Conservation (phyloP, 1,140 invertebrate species). For the Eumeta japonica region DNA sequence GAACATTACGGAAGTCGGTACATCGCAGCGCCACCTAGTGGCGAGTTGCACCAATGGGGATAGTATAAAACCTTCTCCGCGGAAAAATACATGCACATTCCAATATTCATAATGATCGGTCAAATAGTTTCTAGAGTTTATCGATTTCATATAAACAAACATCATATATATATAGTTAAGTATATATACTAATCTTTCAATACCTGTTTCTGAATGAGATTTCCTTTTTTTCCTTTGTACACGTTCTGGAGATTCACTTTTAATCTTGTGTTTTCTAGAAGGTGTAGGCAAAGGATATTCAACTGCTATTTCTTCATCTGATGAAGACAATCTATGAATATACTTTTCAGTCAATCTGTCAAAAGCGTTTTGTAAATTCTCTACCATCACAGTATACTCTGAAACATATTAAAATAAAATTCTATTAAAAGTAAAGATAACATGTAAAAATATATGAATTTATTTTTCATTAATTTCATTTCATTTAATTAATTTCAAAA, state of each 20-base stretch:
- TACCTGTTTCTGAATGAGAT: conserved; percentile 34
- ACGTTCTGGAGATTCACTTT: conserved; percentile 33
- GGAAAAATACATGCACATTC: too few species aligned
- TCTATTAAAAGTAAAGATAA: conserved; percentile 4
- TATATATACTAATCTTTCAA: background rate
- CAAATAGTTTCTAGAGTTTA: background rate
- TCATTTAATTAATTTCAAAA: too few species aligned
- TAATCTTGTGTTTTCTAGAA: conserved; percentile 49
- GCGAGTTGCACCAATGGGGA: too few species aligned
- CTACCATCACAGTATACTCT: conserved; percentile 89
- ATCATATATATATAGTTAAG: too few species aligned
- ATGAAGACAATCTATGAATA: conserved; percentile 75
- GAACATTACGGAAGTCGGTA: too few species aligned
- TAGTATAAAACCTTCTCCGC: too few species aligned
- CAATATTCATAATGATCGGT: too few species aligned
- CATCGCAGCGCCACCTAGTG: too few species aligned
- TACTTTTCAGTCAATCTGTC: conserved; percentile 76
- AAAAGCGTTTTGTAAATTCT: conserved; percentile 77
- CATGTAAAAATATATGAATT: conserved; percentile 1
- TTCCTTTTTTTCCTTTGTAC: conserved; percentile 51
- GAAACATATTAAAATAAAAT: conserved; percentile 34
- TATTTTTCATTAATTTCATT: background rate
- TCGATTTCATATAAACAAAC: too few species aligned
- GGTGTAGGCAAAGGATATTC: conserved; percentile 62
- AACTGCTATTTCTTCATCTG: conserved; percentile 71